These are phyloP conservation scores for Eupithecia dodoneata DNA, from an alignment of 2,888 invertebrate genomes.

Conservation along the genomic window DNA sequence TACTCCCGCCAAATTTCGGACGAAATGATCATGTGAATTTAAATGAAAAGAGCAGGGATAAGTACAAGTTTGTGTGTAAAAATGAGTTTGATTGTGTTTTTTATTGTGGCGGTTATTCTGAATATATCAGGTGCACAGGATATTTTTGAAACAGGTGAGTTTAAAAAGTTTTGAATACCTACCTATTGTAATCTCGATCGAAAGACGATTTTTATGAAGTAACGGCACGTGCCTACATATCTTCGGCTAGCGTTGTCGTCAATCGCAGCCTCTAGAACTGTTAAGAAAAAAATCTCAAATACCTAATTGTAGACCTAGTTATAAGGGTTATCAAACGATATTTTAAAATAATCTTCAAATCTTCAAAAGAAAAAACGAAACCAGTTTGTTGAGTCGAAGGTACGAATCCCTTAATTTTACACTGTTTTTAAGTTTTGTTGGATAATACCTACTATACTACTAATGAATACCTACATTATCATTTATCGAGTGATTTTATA, in stretches of 20 bases:
- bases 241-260: background rate
- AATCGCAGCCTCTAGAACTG: background rate
- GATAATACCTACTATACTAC: too few species aligned
- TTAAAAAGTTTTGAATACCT: background rate
- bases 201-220: background rate
- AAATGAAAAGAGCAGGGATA: conserved; percentile 22
- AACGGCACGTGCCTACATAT: background rate
- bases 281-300: background rate
- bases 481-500: too few species aligned
- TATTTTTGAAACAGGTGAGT: conserved; percentile 64
- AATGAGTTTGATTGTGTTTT: conserved; percentile 57
- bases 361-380: too few species aligned
- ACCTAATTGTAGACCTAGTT: too few species aligned
- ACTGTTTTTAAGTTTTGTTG: too few species aligned
- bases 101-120: conserved; percentile 54
- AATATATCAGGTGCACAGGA: conserved; percentile 61
- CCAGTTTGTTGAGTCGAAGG: too few species aligned
- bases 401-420: too few species aligned
- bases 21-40: conserved; percentile 55
- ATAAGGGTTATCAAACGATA: background rate
- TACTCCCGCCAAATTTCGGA: conserved; percentile 62
- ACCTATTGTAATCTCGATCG: background rate
- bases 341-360: too few species aligned
- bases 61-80: conserved; percentile 44
- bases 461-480: too few species aligned